Percentiles rank a stretch among this genome's conserved stretches.
These are phyloP conservation scores for Catostomus latipinnis DNA, from an alignment of 2,797 vertebrate species.

Conservation along the genomic window DNA sequence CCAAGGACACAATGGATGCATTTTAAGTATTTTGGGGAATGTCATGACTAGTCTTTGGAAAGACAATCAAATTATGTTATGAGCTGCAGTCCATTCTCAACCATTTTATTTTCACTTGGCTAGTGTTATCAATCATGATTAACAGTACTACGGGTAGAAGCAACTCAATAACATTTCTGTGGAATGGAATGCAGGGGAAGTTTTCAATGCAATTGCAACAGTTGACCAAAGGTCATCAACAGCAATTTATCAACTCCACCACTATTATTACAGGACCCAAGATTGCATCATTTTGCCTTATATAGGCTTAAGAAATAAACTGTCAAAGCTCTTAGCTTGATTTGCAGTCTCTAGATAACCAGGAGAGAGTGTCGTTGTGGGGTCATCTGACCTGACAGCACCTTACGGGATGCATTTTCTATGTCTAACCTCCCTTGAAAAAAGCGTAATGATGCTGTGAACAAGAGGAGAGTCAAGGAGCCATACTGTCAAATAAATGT, in stretches of 20 bases:
- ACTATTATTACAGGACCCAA: conserved; percentile 24
- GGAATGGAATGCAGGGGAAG: conserved; percentile 22
- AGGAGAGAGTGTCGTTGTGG: conserved; percentile 12
- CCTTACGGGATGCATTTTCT: conserved; percentile 21
- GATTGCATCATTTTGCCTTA: conserved; percentile 41
- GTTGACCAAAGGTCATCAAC: conserved; percentile 68
- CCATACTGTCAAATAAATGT: conserved; percentile 42
- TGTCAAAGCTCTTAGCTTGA: conserved; percentile 15
- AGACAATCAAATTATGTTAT: not conserved
- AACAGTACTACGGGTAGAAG: conserved; percentile 1
- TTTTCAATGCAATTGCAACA: conserved; percentile 38
- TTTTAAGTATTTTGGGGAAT: conserved; percentile 43
- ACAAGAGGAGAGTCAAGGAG: conserved; percentile 24
- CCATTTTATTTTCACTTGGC: not conserved
- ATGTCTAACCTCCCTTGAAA: conserved; percentile 1
- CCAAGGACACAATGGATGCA: conserved; percentile 37
- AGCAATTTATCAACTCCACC: conserved; percentile 19
- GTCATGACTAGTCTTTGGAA: not conserved
- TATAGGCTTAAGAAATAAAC: conserved; percentile 31
- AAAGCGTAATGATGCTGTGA: not conserved
- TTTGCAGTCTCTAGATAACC: conserved; percentile 5
- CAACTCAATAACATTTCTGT: conserved; percentile 8
- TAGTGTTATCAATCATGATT: conserved; percentile 17
- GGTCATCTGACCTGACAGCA: conserved; percentile 13
- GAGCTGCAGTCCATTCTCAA: not conserved